Evolutionary conservation across 1,140 invertebrate genomes (phyloP).

Genomic region (Scaptomyza montana): DNA sequence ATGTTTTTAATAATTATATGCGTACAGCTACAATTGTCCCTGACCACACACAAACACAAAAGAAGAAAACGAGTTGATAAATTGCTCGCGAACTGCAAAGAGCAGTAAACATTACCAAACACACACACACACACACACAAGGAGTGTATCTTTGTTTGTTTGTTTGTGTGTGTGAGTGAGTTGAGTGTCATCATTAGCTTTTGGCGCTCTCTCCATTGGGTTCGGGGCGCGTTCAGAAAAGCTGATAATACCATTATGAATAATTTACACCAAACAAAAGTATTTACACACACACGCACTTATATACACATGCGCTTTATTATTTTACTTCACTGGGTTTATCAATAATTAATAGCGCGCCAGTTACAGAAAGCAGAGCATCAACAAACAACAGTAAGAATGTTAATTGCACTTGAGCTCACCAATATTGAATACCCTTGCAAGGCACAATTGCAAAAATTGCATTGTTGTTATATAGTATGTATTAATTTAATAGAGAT

Average conservation of each 20-base stretch:
- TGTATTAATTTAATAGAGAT: too few relatives aligned
- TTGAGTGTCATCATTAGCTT: conserved; percentile 53
- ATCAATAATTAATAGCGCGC: conserved; percentile 69
- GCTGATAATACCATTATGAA: conserved; percentile 79
- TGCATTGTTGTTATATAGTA: too few relatives aligned
- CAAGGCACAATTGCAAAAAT: too few relatives aligned
- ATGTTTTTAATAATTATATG: conserved; percentile 75
- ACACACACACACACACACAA: neutral
- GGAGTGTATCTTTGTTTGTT: conserved; percentile 10
- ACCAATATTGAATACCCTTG: neutral
- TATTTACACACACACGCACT: conserved; percentile 24
- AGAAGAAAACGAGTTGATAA: conserved; percentile 58
- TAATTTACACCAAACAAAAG: conserved; percentile 63
- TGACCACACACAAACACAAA: conserved; percentile 57
- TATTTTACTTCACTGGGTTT: conserved; percentile 45
- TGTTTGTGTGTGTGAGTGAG: conserved; percentile 17
- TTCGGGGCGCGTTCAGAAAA: conserved; percentile 50
- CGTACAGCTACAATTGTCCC: conserved; percentile 69
- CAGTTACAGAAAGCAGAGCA: conserved; percentile 21
- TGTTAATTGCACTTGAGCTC: neutral
- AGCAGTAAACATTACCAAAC: conserved; percentile 39
- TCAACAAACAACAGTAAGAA: conserved; percentile 5
- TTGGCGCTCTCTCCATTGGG: conserved; percentile 21
- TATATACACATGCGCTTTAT: conserved; percentile 32
- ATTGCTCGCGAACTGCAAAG: conserved; percentile 53